Base-by-base conservation (phyloP, 2,113 vertebrate species). In the Agapornis roseicollis region DNA sequence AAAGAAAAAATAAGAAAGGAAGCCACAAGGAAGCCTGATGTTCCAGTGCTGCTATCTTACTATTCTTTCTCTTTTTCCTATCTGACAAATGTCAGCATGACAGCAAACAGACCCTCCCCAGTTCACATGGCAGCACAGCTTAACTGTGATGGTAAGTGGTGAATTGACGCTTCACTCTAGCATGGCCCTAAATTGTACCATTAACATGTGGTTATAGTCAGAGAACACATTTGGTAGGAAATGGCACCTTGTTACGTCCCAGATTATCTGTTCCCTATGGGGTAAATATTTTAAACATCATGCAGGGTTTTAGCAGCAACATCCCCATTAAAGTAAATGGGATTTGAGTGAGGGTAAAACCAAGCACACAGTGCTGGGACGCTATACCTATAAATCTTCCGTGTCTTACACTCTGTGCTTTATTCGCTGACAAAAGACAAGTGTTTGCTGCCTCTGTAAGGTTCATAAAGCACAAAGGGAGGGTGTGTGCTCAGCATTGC, bases 221-320 rank as follows among this genome's bases (percentile, higher is more conserved):
- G 85, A 84, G 72, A 94, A 73, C 91, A 82, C 80, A 69, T 87
- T 91, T 25, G 13, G 80, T 90, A 88, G 96, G 86, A 94, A 92
- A 86, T 74, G 77, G 88, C 93, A 97, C 93, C 91, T 81, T 94
- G 92, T 96, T 92, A 94, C 91, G 90, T 97, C 93, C 68, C 65
- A 76, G 93, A 95, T 94, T 94, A 84, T 95, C 88, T 92, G 83
- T 91, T 86, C 84, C 91, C 77, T 68, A 58, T 47, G 90, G 92
- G 92, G 96, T 96, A 96, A 93, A 97, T 93, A 92, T 95, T 93
- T 80, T 76, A 84, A 80, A 90, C 65, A 76, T 87, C n/a, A 33
- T 11, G 80, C 69, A 14, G n/a, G 22, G 61, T 35, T 94, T 90
- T 77, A 96, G 86, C 86, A 66, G 86, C 90, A 93, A 87, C 80